These are phyloP conservation scores for Zaprionus inermis DNA, from an alignment of 1,140 invertebrate genomes.

Conservation along the genomic window DNA sequence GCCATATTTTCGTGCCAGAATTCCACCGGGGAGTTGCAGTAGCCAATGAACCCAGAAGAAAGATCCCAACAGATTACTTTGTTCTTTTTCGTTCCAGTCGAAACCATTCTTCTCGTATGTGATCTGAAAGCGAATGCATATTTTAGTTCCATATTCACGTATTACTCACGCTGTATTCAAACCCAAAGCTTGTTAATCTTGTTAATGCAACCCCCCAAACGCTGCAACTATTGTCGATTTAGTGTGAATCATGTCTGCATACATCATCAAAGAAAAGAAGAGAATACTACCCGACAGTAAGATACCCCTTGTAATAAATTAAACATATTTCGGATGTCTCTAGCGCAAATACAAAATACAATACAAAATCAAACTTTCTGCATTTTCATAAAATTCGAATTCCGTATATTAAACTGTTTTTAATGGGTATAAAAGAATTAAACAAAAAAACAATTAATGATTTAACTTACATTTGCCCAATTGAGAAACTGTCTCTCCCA, in stretches of 20 bases:
- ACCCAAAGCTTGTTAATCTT: neutral
- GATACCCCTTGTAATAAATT: neutral
- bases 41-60: conserved; percentile 91
- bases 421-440: no score
- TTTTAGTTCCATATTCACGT: neutral
- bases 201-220: neutral
- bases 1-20: conserved; percentile 89
- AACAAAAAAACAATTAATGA: no score
- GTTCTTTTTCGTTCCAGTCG: conserved; percentile 88
- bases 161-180: conserved; percentile 6
- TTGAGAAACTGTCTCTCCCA: conserved; percentile 68
- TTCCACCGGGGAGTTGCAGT: conserved; percentile 90
- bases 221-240: neutral
- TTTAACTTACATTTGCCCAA: conserved; percentile 67
- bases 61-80: conserved; percentile 88
- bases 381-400: no score
- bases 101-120: conserved; percentile 84
- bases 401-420: no score
- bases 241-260: neutral
- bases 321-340: no score
- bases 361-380: no score
- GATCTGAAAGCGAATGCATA: conserved; percentile 55
- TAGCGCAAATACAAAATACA: no score
- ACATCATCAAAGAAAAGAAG: neutral
- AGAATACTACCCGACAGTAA: neutral